phyloP scores from a whole-genome alignment of 2,888 invertebrate genomes.

The Epirrhoe alternata region DNA sequence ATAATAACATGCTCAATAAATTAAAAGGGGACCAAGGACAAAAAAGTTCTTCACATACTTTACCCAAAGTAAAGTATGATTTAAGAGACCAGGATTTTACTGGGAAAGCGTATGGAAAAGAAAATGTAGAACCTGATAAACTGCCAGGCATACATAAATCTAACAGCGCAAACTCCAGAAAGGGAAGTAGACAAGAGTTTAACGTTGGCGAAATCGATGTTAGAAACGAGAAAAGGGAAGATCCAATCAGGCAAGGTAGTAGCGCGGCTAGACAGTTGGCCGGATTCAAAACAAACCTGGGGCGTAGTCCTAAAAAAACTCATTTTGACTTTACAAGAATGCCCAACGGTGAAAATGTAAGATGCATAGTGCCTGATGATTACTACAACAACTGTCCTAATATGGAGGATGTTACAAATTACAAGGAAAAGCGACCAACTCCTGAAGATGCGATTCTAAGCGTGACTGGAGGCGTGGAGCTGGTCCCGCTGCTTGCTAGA shows the following conservation, averaged over 20 bases:
- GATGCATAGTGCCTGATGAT: constrained; percentile 58
- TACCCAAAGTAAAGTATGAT: constrained; percentile 75
- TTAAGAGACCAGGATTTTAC: constrained; percentile 67
- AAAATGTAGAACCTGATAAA: constrained; percentile 60
- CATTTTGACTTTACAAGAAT: constrained; percentile 67
- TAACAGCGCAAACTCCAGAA: constrained; percentile 48
- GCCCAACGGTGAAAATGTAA: constrained; percentile 66
- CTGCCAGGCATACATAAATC: constrained; percentile 67
- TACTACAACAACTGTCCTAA: constrained; percentile 48
- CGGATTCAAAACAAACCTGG: constrained; percentile 42
- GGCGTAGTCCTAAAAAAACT: constrained; percentile 61
- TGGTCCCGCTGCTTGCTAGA: constrained; percentile 90
- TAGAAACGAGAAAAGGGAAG: constrained; percentile 22
- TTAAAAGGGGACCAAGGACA: constrained; percentile 61
- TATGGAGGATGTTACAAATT: constrained; percentile 37
- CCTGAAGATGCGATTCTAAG: constrained; percentile 72
- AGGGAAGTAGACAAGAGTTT: constrained; percentile 30
- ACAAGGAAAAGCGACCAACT: constrained; percentile 64
- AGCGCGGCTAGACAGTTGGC: constrained; percentile 18
- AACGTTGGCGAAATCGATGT: constrained; percentile 25
- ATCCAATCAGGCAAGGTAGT: constrained; percentile 25
- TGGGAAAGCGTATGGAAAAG: constrained; percentile 55
- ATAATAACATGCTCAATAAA: constrained; percentile 73
- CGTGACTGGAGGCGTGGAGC: constrained; percentile 89
- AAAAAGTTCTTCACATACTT: constrained; percentile 78